A percentile compares a stretch with the other conserved stretches of the same genome.
These are phyloP conservation scores for Andrena praecox DNA, from an alignment of 2,888 invertebrate species.

Conservation along the genomic window DNA sequence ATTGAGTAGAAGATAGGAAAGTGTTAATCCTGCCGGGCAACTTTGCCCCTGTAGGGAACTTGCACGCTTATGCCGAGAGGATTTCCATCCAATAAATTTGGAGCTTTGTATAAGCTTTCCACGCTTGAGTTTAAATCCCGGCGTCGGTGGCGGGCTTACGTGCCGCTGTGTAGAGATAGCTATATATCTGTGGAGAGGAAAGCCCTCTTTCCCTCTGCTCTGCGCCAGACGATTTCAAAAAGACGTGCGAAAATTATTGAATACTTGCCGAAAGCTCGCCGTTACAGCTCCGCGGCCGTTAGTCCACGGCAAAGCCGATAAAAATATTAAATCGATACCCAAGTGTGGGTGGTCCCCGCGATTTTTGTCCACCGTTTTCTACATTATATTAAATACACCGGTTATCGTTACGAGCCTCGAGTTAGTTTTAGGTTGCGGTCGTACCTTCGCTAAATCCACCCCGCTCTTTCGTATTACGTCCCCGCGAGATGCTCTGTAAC, in stretches of 20 bases:
- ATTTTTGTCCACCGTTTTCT: conserved; percentile 32
- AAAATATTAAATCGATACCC: conserved; percentile 57
- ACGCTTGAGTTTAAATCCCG: conserved; percentile 85
- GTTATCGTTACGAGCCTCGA: not conserved
- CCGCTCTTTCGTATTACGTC: not conserved
- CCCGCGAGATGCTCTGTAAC: not conserved
- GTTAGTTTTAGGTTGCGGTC: not conserved
- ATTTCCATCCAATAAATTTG: conserved; percentile 87
- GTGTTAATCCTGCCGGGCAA: conserved; percentile 87
- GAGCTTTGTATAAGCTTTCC: conserved; percentile 87
- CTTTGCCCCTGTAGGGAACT: conserved; percentile 84
- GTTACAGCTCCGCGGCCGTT: conserved; percentile 47
- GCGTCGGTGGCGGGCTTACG: conserved; percentile 77
- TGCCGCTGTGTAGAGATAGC: conserved; percentile 65
- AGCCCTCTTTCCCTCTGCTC: conserved; percentile 65
- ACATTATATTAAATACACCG: not conserved
- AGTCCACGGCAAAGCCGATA: conserved; percentile 42
- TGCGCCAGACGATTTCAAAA: conserved; percentile 58
- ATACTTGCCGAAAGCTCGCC: conserved; percentile 44
- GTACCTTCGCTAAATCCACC: not conserved
- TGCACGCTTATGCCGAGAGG: conserved; percentile 84
- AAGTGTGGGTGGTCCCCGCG: not conserved
- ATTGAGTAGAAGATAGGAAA: conserved; percentile 85
- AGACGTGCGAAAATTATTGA: conserved; percentile 68
- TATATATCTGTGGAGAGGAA: conserved; percentile 70